Evolutionary conservation across 2,888 invertebrate genomes (phyloP).

Genomic region (Clanis bilineata): DNA sequence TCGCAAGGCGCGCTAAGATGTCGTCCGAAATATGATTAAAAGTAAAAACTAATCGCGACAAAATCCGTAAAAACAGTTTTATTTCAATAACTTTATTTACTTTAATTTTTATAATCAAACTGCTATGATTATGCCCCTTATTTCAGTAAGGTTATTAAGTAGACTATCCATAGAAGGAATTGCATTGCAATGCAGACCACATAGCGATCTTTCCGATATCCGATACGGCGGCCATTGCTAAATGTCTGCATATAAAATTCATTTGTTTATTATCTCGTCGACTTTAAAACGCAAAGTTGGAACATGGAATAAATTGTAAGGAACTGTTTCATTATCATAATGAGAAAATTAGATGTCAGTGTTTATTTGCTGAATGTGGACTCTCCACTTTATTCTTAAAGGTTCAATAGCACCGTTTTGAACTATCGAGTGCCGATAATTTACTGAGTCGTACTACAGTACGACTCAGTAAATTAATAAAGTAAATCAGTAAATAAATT

Average conservation of each 20-base stretch:
- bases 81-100: too few species aligned
- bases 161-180: not conserved
- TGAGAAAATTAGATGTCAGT: slow-evolving; percentile 28
- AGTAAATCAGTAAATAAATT: too few species aligned
- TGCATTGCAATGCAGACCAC: not conserved
- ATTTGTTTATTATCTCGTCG: slow-evolving; percentile 3
- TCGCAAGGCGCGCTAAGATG: too few species aligned
- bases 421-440: not conserved
- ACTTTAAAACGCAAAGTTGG: not conserved
- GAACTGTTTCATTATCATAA: slow-evolving; percentile 30
- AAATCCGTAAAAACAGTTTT: too few species aligned
- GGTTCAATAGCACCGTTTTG: not conserved
- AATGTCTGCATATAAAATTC: not conserved
- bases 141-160: not conserved
- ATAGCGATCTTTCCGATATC: not conserved
- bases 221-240: not conserved
- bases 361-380: not conserved
- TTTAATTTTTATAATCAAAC: too few species aligned
- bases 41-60: too few species aligned
- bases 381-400: not conserved
- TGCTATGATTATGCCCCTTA: not conserved
- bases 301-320: slow-evolving; percentile 16
- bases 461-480: too few species aligned
- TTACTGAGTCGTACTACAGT: not conserved
- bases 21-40: too few species aligned